Evolutionary conservation across 2,113 vertebrate species (phyloP).

Genomic region (Brachypteracias leptosomus): DNA sequence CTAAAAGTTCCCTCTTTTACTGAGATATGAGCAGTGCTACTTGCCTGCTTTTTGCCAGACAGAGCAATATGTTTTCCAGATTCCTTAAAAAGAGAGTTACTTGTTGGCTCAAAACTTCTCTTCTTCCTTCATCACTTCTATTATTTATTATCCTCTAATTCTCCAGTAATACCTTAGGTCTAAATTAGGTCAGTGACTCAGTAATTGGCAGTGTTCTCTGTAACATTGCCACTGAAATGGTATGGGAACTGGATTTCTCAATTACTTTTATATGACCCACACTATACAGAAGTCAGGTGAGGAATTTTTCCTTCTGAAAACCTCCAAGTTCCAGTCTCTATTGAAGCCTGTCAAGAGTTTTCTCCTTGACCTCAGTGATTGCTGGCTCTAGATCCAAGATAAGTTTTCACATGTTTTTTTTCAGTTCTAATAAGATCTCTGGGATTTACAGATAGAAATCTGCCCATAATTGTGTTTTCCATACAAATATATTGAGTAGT

Average conservation of each 20-base stretch:
- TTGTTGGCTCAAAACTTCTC: not conserved
- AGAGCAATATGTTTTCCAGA: conserved; percentile 14
- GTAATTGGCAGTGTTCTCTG: conserved; percentile 29
- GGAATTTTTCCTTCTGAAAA: not conserved
- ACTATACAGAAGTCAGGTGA: not conserved
- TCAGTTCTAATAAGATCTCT: not conserved
- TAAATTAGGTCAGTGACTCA: conserved; percentile 47
- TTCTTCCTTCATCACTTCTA: not conserved
- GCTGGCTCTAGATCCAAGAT: not conserved
- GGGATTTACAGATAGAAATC: not conserved
- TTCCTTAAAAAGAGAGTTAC: not conserved
- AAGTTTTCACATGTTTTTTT: not conserved
- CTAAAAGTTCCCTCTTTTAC: not conserved
- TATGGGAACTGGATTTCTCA: not conserved
- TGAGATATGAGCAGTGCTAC: not conserved
- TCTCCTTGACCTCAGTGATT: not conserved
- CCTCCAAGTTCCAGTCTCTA: not conserved
- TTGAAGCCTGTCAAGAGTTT: not conserved
- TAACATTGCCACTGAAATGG: not conserved
- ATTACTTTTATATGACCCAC: not conserved
- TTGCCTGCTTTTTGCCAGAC: not conserved
- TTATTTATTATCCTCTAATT: conserved; percentile 46
- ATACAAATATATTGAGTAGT: not conserved
- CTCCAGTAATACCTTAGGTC: not conserved
- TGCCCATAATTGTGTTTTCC: not conserved